Evolutionary conservation across 2,797 vertebrate genomes (phyloP).

Genomic region (Sebastes dallii): DNA sequence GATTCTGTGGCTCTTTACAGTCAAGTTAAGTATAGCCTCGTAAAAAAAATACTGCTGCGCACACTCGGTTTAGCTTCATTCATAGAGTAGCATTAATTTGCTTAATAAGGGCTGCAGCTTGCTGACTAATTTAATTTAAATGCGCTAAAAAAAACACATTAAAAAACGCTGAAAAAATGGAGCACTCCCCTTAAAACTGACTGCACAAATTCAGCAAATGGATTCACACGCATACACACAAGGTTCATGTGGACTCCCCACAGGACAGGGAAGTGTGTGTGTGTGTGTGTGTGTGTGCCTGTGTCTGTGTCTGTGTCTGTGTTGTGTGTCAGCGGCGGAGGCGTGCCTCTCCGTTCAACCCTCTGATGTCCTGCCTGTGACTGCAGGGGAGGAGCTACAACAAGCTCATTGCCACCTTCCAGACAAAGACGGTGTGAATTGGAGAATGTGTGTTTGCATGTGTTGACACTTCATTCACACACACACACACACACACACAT

Average conservation of each 20-base stretch:
- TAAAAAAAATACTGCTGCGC: background rate
- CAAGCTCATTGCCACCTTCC: conserved; percentile 65
- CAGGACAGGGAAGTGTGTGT: conserved; percentile 2
- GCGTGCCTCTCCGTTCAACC: conserved; percentile 41
- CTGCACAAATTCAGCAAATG: conserved; percentile 3
- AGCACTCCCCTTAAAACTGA: background rate
- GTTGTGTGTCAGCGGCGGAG: conserved; percentile 24
- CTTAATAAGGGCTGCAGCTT: background rate
- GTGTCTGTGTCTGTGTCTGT: background rate
- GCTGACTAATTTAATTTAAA: background rate
- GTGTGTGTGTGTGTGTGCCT: background rate
- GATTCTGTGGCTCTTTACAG: conserved; percentile 2
- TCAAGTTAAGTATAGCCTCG: conserved; percentile 8
- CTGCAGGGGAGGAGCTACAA: conserved; percentile 77
- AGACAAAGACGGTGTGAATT: conserved; percentile 73
- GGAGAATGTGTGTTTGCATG: conserved; percentile 22
- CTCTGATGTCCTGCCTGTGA: conserved; percentile 56
- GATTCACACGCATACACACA: background rate
- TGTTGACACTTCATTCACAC: conserved; percentile 49
- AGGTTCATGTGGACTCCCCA: background rate
- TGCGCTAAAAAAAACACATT: background rate
- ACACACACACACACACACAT: background rate
- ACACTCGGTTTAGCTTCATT: background rate
- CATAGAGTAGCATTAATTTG: background rate
- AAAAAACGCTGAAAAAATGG: background rate